These are phyloP conservation scores for Phthorimaea operculella DNA, from an alignment of 1,140 invertebrate genomes.

Conservation along the genomic window DNA sequence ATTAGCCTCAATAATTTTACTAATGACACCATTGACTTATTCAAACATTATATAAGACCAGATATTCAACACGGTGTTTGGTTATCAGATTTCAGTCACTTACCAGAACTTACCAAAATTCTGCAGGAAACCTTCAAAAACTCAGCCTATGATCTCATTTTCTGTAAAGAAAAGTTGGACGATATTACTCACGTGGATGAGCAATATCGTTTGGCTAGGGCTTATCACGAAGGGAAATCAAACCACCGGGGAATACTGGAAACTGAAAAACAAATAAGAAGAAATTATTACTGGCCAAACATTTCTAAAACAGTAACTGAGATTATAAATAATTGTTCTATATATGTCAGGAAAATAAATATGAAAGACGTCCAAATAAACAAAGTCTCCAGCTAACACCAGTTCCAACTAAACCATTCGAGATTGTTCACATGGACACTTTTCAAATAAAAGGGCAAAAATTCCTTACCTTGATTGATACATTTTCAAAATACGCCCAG, in stretches of 20 bases:
- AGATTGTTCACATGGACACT: neutral
- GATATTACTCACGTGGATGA: neutral
- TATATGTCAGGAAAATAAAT: neutral
- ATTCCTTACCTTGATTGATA: neutral
- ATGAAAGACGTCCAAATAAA: neutral
- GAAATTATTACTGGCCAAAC: neutral
- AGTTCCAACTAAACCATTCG: neutral
- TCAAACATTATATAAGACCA: neutral
- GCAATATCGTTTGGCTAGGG: neutral
- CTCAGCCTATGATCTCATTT: neutral
- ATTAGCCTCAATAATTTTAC: neutral
- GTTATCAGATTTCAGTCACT: neutral
- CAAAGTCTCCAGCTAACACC: neutral
- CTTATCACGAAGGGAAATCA: neutral
- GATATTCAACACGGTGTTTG: neutral
- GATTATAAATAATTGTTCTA: neutral
- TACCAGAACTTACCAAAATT: neutral
- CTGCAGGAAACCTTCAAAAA: neutral
- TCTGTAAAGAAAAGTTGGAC: neutral
- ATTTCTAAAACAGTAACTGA: neutral
- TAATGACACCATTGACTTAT: neutral
- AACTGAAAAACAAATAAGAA: neutral
- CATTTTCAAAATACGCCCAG: neutral
- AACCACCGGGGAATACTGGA: neutral
- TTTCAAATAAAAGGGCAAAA: neutral